These are phyloP conservation scores for Phymatocera aterrima DNA, from an alignment of 2,888 invertebrate genomes.

Conservation along the genomic window DNA sequence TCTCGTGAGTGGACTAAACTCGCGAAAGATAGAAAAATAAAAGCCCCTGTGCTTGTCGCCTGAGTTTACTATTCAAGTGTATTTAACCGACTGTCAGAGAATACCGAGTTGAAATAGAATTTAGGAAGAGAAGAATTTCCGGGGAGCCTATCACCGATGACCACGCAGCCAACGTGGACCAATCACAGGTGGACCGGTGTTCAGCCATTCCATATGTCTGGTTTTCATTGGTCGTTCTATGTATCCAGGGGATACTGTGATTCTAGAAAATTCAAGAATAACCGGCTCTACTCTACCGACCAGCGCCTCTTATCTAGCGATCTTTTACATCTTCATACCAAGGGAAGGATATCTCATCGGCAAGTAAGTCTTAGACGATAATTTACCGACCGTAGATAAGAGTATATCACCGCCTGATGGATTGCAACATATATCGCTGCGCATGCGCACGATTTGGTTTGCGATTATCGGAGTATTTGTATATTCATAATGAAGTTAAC, in stretches of 20 bases:
- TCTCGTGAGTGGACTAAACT: constrained; percentile 7
- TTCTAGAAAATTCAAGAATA: constrained; percentile 59
- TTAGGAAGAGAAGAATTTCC: constrained; percentile 46
- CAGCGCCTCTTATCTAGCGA: neutral
- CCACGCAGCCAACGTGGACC: constrained; percentile 67
- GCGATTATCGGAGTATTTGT: neutral
- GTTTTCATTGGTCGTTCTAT: constrained; percentile 58
- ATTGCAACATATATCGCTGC: neutral
- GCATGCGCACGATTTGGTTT: neutral
- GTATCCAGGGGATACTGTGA: neutral
- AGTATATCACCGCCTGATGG: neutral
- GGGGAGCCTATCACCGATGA: constrained; percentile 61
- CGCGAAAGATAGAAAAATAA: constrained; percentile 21
- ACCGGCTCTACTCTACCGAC: neutral
- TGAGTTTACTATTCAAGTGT: constrained; percentile 51
- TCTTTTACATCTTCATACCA: no score
- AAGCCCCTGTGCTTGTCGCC: neutral
- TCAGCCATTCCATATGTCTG: constrained; percentile 63
- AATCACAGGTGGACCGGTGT: constrained; percentile 60
- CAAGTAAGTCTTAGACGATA: neutral
- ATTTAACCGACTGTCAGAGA: constrained; percentile 62
- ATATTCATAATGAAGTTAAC: no score
- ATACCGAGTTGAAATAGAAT: constrained; percentile 49
- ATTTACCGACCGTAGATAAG: neutral
- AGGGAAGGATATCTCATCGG: neutral